These are phyloP conservation scores for Sebastes oblongus DNA, from an alignment of 2,797 vertebrate genomes.

Conservation along the genomic window DNA sequence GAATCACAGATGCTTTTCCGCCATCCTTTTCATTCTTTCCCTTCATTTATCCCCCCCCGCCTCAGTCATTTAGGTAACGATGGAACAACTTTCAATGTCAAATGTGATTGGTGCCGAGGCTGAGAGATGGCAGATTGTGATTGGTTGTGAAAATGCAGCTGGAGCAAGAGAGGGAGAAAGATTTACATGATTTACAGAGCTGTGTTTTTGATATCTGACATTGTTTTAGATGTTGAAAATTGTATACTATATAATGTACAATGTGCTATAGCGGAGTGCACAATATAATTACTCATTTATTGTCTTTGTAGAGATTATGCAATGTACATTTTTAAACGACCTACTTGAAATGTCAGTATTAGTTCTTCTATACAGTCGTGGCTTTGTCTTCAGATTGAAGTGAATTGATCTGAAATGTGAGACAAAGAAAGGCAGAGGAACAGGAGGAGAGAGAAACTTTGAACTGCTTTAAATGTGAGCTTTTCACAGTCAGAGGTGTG, in stretches of 20 bases:
- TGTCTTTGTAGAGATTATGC: not conserved
- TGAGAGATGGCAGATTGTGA: conserved; percentile 56
- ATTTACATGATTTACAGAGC: conserved; percentile 8
- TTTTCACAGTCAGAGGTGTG: conserved; percentile 39
- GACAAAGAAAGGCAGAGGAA: not conserved
- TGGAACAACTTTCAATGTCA: conserved; percentile 56
- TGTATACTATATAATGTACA: not conserved
- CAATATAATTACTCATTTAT: not conserved
- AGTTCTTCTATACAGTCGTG: not conserved
- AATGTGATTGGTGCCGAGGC: conserved; percentile 72
- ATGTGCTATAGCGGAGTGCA: not conserved
- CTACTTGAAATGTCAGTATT: not conserved
- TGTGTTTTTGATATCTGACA: not conserved
- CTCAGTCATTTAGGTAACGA: conserved; percentile 58
- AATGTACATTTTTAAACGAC: not conserved
- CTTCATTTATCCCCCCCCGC: conserved; percentile 15
- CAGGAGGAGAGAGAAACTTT: conserved; percentile 38
- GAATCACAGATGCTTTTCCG: conserved; percentile 70
- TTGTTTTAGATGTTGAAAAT: not conserved
- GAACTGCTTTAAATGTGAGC: conserved; percentile 33
- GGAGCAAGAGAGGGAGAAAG: conserved; percentile 45
- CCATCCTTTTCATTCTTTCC: conserved; percentile 18
- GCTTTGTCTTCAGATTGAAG: not conserved
- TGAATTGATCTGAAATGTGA: conserved; percentile 14
- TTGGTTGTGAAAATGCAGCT: conserved; percentile 67